A percentile compares a stretch with the other conserved stretches of the same genome.
Evolutionary conservation across 1,140 invertebrate genomes (phyloP).

Genomic region (Bacillus rossius): DNA sequence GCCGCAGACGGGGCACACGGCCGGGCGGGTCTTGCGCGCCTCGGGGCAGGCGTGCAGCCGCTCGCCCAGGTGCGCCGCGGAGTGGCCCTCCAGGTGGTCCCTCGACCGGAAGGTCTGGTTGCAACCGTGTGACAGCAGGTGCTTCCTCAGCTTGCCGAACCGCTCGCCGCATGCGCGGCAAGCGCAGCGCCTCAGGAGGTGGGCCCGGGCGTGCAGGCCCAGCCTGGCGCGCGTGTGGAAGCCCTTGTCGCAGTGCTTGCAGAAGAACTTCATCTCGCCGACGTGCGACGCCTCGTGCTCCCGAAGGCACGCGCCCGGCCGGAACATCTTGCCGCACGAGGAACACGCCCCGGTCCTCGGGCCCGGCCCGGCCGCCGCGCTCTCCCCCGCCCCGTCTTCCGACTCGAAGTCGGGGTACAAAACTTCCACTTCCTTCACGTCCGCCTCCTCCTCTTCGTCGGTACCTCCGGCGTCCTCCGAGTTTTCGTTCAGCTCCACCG

Average conservation of each 20-base stretch:
- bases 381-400: neutral
- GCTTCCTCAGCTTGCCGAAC: constrained; percentile 42
- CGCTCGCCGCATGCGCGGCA: constrained; percentile 46
- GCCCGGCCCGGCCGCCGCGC: constrained; percentile 33
- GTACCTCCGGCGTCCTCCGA: too few species aligned
- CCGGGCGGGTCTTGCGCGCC: too few species aligned
- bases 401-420: too few species aligned
- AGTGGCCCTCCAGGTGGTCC: neutral
- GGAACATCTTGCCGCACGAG: constrained; percentile 24
- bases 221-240: constrained; percentile 42
- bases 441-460: too few species aligned
- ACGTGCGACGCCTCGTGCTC: constrained; percentile 2
- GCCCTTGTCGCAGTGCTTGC: constrained; percentile 44
- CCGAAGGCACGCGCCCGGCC: neutral
- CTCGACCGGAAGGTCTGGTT: neutral
- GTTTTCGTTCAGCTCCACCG: too few species aligned
- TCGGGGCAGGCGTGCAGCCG: neutral
- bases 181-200: constrained; percentile 20
- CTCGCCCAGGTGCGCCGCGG: constrained; percentile 5
- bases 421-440: too few species aligned
- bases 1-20: neutral
- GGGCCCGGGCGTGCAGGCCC: constrained; percentile 38
- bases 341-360: constrained; percentile 46
- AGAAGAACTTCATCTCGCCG: constrained; percentile 26
- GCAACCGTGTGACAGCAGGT: constrained; percentile 29